Base-by-base conservation (phyloP, 1,140 invertebrate species). In the Euwallacea similis region DNA sequence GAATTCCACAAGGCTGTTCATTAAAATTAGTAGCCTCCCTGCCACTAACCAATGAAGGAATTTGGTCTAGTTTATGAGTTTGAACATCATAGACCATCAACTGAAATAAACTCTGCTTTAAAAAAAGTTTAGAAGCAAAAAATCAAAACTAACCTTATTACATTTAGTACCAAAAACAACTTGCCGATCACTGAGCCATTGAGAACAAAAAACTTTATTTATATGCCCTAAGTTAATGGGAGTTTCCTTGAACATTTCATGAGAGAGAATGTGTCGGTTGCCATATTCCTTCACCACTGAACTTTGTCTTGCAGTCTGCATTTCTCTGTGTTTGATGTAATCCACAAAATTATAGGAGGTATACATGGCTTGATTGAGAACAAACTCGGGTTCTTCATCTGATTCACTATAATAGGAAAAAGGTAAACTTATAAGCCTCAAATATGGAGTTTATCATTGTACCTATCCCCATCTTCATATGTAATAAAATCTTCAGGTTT, bases 91-190 rank as follows among this genome's bases (percentile, higher is more conserved):
- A 90, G 10, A 95, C 91, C 84, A 94, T 90, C 74, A 96, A 82
- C 88, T 93, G 81, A 42, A 42, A 61, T 21, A 50, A 11, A 50
- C 13, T 10, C 6, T 11, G 13, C 6, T 50, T 50, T 2, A 50
- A 50, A 50, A 50, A 11, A 11, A 50, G 2, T 16, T 6, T 11
- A 4, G 16, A 15, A 56, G 9, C 16, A 56, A 56, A 56, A 15
- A 9, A 16, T n/a, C 10, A 6, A 56, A 6, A 74, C 80, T 82
- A 81, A 95, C 91, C 87, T 96, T 97, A 84, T 98, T 98, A 82
- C 96, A 98, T 82, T 98, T 98, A 41, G 96, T 97, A 44, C 95
- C 95, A 83, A 97, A 95, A 4, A 97, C 94, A 69, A 98, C 93
- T 86, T 97, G 95, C 80, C 93, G 87, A 83, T 96, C 93, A 77